Base-by-base conservation (phyloP, 2,888 invertebrate genomes). In the Rhaphigaster nebulosa region DNA sequence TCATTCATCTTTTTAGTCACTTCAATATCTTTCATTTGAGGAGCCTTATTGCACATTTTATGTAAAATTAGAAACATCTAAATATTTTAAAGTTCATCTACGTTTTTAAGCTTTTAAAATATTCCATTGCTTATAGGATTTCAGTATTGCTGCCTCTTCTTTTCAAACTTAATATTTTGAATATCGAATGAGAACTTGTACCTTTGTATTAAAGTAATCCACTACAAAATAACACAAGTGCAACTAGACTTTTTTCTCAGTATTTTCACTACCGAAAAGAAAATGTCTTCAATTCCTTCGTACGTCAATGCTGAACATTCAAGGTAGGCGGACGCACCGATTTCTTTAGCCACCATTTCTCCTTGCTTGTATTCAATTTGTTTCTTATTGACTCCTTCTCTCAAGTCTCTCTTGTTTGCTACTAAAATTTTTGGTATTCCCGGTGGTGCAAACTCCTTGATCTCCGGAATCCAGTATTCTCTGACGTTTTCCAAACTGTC, bases 261-360 rank as follows among this genome's bases (percentile, higher is more conserved):
- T 20, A 76, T 1, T 76, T 76, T 76, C 70, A 38, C 70, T 76
- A 76, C 20, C 18, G 34, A 38, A 76, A 76, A 76, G 94, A 99
- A 99, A 93, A 99, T 99, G 95, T 99, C 99, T 93, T 99, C 96
- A 91, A 99, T 98, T 93, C 99, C 99, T 94, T 99, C 99, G 96
- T 99, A 99, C 94, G 98, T 99, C 94, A 99, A 99, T 93, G 99
- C 99, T 90, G 99, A 99, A 95, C 99, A 99, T 95, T 99, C 99
- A 93, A 99, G 96, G 95, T 99, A 99, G 92, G 98, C 98, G 94
- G 98, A 99, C 92, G 99, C 99, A 94, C 98, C 98, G 92, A 99
- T 99, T 95, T 99, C 99, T 94, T 99, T 98, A 91, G 99, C 98
- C 98, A 99, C 99, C 92, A 98, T 97, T 93, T 98, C 96, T 91